A percentile compares a stretch with the other conserved stretches of the same genome.
phyloP scores from a whole-genome alignment of 2,888 invertebrate genomes.

The Ophioninae sp. region DNA sequence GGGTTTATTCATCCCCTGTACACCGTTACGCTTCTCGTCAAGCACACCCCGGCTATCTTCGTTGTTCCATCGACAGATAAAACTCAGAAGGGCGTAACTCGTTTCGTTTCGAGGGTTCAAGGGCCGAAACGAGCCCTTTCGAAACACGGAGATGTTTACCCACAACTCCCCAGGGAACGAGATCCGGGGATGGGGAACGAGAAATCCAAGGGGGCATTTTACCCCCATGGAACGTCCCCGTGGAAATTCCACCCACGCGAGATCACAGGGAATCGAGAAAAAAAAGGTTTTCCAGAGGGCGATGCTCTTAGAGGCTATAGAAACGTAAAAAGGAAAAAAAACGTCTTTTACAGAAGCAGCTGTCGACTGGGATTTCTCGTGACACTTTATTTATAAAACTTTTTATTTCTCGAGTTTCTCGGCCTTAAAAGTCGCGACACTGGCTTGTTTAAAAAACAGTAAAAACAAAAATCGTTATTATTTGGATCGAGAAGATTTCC shows the following conservation, averaged over 20 bases:
- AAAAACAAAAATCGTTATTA: no score
- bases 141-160: conserved; percentile 3
- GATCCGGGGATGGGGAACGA: conserved; percentile 23
- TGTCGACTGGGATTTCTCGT: conserved; percentile 63
- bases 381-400: no score
- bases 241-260: conserved; percentile 70
- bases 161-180: conserved; percentile 45
- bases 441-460: no score
- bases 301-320: neutral
- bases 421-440: no score
- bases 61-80: neutral
- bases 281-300: conserved; percentile 40
- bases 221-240: conserved; percentile 57
- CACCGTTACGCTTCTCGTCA: conserved; percentile 25
- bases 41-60: neutral
- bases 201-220: conserved; percentile 48
- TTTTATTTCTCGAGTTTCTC: no score
- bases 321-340: conserved; percentile 27
- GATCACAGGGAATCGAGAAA: conserved; percentile 26
- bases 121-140: neutral
- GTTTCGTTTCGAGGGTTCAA: neutral
- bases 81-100: neutral
- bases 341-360: conserved; percentile 67
- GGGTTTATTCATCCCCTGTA: conserved; percentile 43
- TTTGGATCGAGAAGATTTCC: no score